Percentiles rank a stretch among this genome's conserved stretches.
These are phyloP conservation scores for Cephus runcator DNA, from an alignment of 2,888 invertebrate genomes.

Conservation along the genomic window DNA sequence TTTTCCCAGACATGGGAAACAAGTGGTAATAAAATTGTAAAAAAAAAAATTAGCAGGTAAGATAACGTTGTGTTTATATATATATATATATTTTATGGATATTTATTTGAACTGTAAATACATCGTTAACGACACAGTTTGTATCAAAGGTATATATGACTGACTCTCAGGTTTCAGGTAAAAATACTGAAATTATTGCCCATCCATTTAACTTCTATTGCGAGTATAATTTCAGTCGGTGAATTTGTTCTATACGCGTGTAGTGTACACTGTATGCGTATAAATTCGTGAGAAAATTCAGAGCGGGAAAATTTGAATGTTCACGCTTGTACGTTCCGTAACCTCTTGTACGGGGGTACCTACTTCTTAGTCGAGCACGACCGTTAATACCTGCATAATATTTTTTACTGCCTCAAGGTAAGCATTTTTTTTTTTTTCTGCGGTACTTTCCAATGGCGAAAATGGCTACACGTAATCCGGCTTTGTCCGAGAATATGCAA, in stretches of 20 bases:
- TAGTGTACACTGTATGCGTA: too few relatives aligned
- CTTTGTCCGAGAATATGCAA: conserved; percentile 28
- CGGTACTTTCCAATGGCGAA: conserved; percentile 9
- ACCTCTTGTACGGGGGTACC: background rate
- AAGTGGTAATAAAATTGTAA: background rate
- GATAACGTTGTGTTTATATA: background rate
- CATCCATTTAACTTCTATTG: background rate
- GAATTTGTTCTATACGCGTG: too few relatives aligned
- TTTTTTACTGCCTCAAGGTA: conserved; percentile 26
- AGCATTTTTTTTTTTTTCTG: conserved; percentile 12
- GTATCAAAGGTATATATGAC: background rate
- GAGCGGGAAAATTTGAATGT: background rate
- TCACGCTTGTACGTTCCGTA: background rate
- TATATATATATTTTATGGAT: background rate
- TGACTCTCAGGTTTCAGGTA: background rate
- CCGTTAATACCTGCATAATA: conserved; percentile 30
- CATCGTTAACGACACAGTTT: background rate
- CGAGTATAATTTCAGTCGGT: too few relatives aligned
- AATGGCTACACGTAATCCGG: conserved; percentile 20
- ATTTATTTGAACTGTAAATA: background rate
- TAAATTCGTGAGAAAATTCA: background rate
- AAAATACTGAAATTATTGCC: background rate
- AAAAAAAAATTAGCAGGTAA: background rate
- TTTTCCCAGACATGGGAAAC: background rate
- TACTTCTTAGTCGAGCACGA: background rate